These are phyloP conservation scores for Neodontobutis hainanensis DNA, from an alignment of 2,113 vertebrate genomes.

Conservation along the genomic window DNA sequence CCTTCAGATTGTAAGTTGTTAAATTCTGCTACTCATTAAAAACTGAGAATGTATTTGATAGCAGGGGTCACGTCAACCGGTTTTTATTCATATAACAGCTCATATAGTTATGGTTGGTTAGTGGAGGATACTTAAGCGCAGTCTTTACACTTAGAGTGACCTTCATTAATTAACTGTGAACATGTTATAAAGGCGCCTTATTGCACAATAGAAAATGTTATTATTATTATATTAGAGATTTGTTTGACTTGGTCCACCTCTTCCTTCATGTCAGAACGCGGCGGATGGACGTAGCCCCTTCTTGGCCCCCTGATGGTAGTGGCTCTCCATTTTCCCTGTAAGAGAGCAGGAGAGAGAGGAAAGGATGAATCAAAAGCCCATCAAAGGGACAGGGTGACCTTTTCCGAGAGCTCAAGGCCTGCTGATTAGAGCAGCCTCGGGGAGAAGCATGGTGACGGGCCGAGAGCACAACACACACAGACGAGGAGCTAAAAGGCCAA, in stretches of 20 bases:
- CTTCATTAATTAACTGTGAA: background rate
- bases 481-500: conserved; percentile 46
- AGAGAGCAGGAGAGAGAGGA: conserved; percentile 57
- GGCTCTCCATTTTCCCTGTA: conserved; percentile 94
- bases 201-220: too few relatives aligned
- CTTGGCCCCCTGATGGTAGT: conserved; percentile 95
- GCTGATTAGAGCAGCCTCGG: conserved; percentile 67
- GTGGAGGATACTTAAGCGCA: too few relatives aligned
- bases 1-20: background rate
- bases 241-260: conserved; percentile 18
- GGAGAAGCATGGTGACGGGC: conserved; percentile 34
- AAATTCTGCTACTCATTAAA: background rate
- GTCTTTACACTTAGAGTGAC: too few relatives aligned
- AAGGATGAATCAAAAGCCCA: conserved; percentile 76
- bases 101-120: too few relatives aligned
- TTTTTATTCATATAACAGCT: too few relatives aligned
- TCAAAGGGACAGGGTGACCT: conserved; percentile 78
- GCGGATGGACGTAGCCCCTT: conserved; percentile 89
- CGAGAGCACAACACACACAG: background rate
- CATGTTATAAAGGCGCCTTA: background rate
- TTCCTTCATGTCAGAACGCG: conserved; percentile 62
- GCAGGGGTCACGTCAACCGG: too few relatives aligned
- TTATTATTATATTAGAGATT: background rate
- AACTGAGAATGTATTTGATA: background rate
- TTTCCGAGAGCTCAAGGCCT: conserved; percentile 72